Evolutionary conservation across 2,797 vertebrate species (phyloP).

Genomic region (Manis javanica): DNA sequence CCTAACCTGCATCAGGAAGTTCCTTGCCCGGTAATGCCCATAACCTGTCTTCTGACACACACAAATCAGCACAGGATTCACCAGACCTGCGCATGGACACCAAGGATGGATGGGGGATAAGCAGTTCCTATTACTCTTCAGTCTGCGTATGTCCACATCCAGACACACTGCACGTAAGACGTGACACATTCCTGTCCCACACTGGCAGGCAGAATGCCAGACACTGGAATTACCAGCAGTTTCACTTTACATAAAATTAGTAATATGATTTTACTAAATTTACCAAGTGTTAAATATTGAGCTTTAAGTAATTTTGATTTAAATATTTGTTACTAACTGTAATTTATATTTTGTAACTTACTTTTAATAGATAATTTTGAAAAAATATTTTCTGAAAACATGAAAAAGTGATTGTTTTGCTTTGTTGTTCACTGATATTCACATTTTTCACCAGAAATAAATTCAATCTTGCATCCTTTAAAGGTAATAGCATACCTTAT

Average conservation of each 20-base stretch:
- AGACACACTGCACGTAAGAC: fast-evolving
- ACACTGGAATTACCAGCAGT: background rate
- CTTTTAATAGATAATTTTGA: background rate
- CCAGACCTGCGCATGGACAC: fast-evolving
- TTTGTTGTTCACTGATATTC: background rate
- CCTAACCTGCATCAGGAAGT: background rate
- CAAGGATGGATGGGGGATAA: no score
- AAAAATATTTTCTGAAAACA: background rate
- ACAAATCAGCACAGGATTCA: fast-evolving
- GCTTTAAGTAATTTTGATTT: background rate
- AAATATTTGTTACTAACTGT: background rate
- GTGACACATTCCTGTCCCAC: fast-evolving
- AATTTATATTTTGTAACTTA: background rate
- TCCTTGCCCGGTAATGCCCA: fast-evolving
- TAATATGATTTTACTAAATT: background rate
- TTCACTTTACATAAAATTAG: background rate
- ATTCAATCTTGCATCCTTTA: background rate
- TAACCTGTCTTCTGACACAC: no score
- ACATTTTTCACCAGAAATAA: background rate
- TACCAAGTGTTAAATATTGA: background rate
- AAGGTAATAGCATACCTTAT: background rate
- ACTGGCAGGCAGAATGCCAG: background rate
- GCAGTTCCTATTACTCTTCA: background rate
- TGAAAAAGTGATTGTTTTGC: background rate
- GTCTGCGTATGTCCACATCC: fast-evolving